Percentiles rank a stretch among this genome's conserved stretches.
Evolutionary conservation across 2,888 invertebrate species (phyloP).

Genomic region (Drosophila stalkeri): DNA sequence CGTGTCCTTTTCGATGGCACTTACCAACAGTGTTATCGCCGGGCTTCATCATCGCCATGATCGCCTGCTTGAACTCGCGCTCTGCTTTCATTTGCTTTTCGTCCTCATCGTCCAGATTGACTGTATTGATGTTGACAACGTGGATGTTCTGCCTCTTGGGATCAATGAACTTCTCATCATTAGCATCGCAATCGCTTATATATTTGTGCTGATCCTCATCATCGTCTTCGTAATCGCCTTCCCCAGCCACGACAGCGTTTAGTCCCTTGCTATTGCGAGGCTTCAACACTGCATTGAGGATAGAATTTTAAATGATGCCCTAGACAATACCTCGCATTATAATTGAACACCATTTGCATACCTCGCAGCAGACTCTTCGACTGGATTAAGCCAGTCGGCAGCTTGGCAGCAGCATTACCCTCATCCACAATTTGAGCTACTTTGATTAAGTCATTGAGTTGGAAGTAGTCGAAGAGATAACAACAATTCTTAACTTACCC

Average conservation of each 20-base stretch:
- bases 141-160: neutral
- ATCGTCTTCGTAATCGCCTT: neutral
- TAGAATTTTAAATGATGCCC: neutral
- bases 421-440: neutral
- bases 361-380: neutral
- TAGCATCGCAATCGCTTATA: neutral
- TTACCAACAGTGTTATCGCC: slow-evolving; percentile 6
- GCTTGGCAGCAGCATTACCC: neutral
- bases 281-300: neutral
- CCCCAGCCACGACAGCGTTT: too few species aligned
- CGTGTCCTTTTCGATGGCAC: neutral
- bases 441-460: neutral
- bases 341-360: neutral
- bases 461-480: too few species aligned
- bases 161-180: neutral
- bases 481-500: neutral
- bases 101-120: slow-evolving; percentile 28
- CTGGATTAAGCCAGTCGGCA: too few species aligned
- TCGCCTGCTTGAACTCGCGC: slow-evolving; percentile 15
- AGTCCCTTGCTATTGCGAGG: too few species aligned
- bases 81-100: neutral
- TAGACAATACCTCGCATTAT: neutral
- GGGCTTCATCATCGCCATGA: slow-evolving; percentile 21
- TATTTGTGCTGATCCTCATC: neutral
- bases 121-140: slow-evolving; percentile 19